Percentiles rank a stretch among this genome's conserved stretches.
Conservation (phyloP, 1,140 invertebrate species). For the Leptestheria dahalacensis region DNA sequence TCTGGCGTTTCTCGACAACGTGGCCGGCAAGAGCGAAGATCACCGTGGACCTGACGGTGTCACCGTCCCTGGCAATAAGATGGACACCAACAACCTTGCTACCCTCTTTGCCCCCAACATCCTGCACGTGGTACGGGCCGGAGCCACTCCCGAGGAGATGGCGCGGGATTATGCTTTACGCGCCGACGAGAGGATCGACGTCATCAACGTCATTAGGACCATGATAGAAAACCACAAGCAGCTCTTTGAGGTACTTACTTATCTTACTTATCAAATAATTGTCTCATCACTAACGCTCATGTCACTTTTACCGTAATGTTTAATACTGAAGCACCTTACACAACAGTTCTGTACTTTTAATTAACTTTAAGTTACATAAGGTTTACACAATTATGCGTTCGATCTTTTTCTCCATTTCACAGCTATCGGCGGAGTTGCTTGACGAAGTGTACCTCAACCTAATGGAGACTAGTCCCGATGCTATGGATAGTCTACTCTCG, state of each 20-base stretch:
- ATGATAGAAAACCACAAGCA: conserved; percentile 62
- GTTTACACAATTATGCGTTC: no score
- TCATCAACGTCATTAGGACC: conserved; percentile 69
- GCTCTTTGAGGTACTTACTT: conserved; percentile 43
- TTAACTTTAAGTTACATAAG: no score
- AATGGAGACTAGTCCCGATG: conserved; percentile 63
- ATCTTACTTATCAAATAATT: not conserved
- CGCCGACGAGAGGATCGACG: conserved; percentile 64
- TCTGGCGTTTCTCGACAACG: conserved; percentile 59
- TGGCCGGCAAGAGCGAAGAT: conserved; percentile 57
- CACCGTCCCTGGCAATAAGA: conserved; percentile 68
- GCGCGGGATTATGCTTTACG: conserved; percentile 37
- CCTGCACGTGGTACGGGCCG: conserved; percentile 49
- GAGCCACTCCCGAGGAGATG: conserved; percentile 36
- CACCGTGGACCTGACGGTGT: conserved; percentile 32
- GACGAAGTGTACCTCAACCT: conserved; percentile 72
- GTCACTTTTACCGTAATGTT: no score
- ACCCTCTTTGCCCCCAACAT: conserved; percentile 89
- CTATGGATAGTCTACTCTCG: conserved; percentile 48
- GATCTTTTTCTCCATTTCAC: no score
- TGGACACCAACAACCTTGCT: conserved; percentile 79
- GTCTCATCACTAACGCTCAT: not conserved
- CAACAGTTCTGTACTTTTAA: no score
- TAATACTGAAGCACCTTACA: no score
- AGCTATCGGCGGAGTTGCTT: conserved; percentile 44